Conservation (phyloP, 2,888 invertebrate species). For the Xestia rhomboidea region DNA sequence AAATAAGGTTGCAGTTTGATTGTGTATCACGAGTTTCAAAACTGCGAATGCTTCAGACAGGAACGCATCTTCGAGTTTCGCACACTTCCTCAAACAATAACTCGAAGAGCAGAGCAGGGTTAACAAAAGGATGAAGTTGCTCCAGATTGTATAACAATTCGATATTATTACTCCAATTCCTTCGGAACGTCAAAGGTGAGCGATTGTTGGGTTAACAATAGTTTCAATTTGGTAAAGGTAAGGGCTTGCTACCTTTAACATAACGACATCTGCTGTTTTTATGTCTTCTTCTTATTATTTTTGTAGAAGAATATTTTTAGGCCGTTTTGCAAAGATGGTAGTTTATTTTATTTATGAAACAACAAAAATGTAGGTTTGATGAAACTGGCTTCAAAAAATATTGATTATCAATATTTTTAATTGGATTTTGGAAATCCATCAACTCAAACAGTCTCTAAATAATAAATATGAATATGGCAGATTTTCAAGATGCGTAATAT, state of each 20-base stretch:
- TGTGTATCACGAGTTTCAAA: conserved; percentile 3
- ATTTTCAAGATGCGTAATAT: neutral
- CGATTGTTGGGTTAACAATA: conserved; percentile 83
- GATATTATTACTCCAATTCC: conserved; percentile 83
- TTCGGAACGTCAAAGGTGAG: conserved; percentile 71
- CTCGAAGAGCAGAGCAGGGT: conserved; percentile 60
- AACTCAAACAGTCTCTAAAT: neutral
- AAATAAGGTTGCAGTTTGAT: conserved; percentile 52
- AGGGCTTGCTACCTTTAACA: conserved; percentile 75
- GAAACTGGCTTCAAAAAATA: no score
- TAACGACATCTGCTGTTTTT: conserved; percentile 78
- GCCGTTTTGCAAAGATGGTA: neutral
- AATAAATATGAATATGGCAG: neutral
- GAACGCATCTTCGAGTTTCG: conserved; percentile 76
- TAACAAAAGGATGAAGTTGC: conserved; percentile 79
- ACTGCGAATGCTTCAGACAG: conserved; percentile 45
- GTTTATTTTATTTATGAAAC: neutral
- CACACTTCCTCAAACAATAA: conserved; percentile 86
- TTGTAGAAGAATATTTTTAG: conserved; percentile 37
- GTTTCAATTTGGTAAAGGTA: conserved; percentile 73
- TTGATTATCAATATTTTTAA: no score
- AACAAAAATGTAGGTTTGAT: neutral
- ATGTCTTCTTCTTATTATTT: conserved; percentile 62
- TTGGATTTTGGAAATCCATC: neutral
- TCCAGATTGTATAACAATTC: conserved; percentile 87